phyloP scores from a whole-genome alignment of 2,888 invertebrate species.

The Drosophila affinis region DNA sequence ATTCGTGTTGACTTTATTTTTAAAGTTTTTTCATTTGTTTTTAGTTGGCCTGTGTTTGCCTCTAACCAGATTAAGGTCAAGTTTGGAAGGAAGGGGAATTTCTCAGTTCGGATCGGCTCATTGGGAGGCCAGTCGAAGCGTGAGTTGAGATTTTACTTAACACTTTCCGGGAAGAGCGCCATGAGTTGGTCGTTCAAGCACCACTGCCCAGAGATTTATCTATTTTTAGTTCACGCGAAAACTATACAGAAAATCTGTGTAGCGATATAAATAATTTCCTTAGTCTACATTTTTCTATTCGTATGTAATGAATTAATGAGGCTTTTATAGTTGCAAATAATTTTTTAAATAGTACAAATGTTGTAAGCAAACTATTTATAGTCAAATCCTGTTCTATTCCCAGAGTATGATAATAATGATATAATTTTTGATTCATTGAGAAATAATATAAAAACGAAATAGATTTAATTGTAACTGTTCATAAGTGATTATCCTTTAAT shows the following conservation, averaged over 20 bases:
- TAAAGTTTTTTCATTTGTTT: conserved; percentile 62
- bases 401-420: too few relatives aligned
- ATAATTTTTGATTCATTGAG: too few relatives aligned
- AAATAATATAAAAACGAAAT: too few relatives aligned
- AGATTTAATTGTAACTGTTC: too few relatives aligned
- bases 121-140: conserved; percentile 19
- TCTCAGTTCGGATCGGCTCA: conserved; percentile 27
- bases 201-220: neutral
- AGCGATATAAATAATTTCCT: neutral
- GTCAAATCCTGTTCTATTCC: too few relatives aligned
- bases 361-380: too few relatives aligned
- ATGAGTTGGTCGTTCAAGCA: conserved; percentile 4
- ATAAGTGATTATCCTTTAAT: too few relatives aligned
- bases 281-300: neutral
- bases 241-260: too few relatives aligned
- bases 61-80: conserved; percentile 75
- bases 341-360: too few relatives aligned
- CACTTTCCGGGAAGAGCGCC: conserved; percentile 48
- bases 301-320: too few relatives aligned
- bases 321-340: too few relatives aligned
- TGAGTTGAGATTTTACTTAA: conserved; percentile 31
- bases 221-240: neutral
- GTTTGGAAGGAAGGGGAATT: conserved; percentile 26
- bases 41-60: conserved; percentile 47
- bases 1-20: conserved; percentile 57